Percentiles rank a stretch among this genome's conserved stretches.
Evolutionary conservation across 1,140 invertebrate genomes (phyloP).

Genomic region (Gonatopus flavifemur): DNA sequence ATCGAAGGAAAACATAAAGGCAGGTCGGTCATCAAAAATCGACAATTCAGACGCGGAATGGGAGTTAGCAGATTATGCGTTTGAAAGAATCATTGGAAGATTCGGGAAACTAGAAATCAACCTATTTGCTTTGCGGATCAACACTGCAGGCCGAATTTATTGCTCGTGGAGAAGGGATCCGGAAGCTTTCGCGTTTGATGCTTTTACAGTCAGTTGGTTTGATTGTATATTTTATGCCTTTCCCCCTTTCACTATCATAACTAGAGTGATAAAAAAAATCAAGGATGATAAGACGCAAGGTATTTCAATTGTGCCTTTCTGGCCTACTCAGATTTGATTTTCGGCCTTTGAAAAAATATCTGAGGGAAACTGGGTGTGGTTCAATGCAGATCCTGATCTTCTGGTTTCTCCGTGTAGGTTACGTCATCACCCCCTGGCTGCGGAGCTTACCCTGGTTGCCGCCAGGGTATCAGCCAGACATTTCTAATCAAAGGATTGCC

Average conservation of each 20-base stretch:
- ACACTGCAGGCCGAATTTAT: not conserved
- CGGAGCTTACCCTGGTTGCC: not conserved
- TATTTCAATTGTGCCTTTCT: not conserved
- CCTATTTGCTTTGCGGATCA: not conserved
- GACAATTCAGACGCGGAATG: slow-evolving; percentile 29
- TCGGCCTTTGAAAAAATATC: not conserved
- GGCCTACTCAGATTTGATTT: not conserved
- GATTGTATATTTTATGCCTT: no score
- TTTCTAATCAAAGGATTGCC: slow-evolving; percentile 5
- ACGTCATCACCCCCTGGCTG: not conserved
- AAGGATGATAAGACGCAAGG: not conserved
- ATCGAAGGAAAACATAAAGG: slow-evolving; percentile 34
- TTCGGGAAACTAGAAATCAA: not conserved
- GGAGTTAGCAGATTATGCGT: slow-evolving; percentile 3
- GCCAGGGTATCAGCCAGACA: slow-evolving; percentile 2
- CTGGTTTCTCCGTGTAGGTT: not conserved
- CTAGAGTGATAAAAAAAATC: not conserved
- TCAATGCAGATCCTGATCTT: not conserved
- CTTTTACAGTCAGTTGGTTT: not conserved
- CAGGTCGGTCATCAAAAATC: slow-evolving; percentile 27
- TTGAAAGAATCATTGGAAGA: not conserved
- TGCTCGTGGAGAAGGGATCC: not conserved
- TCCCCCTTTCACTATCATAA: not conserved
- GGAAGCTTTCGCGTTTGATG: not conserved
- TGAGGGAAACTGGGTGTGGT: no score